phyloP scores from a whole-genome alignment of 2,113 vertebrate species.

The Ifrita kowaldi region DNA sequence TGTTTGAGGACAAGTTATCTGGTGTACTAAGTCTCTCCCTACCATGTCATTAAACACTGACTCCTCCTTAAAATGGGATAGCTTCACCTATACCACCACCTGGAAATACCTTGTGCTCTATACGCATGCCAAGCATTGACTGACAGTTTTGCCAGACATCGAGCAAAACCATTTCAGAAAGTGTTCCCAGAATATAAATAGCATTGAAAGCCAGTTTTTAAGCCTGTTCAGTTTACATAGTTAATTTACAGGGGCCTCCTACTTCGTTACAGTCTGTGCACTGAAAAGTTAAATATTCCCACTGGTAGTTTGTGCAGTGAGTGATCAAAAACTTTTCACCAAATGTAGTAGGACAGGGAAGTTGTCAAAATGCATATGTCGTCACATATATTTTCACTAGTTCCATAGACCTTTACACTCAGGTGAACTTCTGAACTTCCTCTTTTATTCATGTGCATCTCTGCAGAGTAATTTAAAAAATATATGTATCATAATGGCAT shows the following conservation, averaged over 20 bases:
- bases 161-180: neutral
- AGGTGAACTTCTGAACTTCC: neutral
- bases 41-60: neutral
- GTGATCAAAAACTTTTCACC: neutral
- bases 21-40: neutral
- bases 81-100: neutral
- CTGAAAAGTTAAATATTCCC: neutral
- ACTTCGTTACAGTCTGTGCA: neutral
- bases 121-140: neutral
- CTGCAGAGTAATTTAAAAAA: neutral
- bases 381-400: neutral
- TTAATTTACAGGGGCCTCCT: neutral
- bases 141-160: neutral
- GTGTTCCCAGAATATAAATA: neutral
- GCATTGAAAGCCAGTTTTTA: neutral
- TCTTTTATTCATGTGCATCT: neutral
- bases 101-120: neutral
- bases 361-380: neutral
- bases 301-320: neutral
- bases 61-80: neutral
- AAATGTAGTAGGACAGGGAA: neutral
- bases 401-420: fast-evolving
- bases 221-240: neutral
- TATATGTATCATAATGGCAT: neutral
- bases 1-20: neutral